Conservation (phyloP, 2,888 invertebrate genomes). For the Dascillus cervinus region DNA sequence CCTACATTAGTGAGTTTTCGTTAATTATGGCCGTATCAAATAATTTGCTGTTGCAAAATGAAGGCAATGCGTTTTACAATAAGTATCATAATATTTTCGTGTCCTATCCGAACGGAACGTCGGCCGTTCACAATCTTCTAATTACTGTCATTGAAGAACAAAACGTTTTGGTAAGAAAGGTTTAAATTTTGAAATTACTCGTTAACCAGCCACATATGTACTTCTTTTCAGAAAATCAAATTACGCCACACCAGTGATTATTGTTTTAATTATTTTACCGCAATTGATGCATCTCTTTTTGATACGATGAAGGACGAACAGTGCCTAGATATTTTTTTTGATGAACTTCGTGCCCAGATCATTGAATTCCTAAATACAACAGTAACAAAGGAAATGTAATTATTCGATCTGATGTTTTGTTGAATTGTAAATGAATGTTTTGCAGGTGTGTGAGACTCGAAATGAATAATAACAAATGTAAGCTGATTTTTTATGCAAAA, state of each 20-base stretch:
- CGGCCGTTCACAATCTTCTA: no score
- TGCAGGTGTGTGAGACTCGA: conserved; percentile 32
- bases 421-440: conserved; percentile 5
- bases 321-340: conserved; percentile 35
- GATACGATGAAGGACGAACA: conserved; percentile 33
- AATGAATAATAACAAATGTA: conserved; percentile 24
- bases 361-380: conserved; percentile 34
- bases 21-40: no score
- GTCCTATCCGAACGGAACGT: no score
- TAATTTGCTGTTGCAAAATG: no score
- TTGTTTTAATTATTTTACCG: conserved; percentile 34
- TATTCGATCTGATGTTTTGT: conserved; percentile 1
- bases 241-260: conserved; percentile 29
- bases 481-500: conserved; percentile 35
- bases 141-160: no score
- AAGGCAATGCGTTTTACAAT: no score
- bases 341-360: conserved; percentile 34
- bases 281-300: conserved; percentile 31
- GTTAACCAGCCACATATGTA: no score
- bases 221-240: conserved; percentile 30
- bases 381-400: conserved; percentile 23
- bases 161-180: no score
- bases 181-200: no score
- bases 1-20: no score
- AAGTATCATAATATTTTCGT: no score